Conservation (phyloP, 2,888 invertebrate genomes). For the Catocala nupta region DNA sequence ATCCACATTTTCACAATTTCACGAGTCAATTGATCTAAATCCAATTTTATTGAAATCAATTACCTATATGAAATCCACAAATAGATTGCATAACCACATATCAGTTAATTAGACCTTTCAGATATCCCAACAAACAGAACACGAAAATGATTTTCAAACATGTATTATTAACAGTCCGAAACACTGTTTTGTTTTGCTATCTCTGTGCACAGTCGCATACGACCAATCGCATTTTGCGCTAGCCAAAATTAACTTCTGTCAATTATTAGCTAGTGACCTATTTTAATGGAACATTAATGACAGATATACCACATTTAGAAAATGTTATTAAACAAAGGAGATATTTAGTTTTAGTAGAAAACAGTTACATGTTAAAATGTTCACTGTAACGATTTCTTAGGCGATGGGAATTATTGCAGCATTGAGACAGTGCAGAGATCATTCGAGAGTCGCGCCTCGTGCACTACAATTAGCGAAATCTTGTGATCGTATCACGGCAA, state of each 20-base stretch:
- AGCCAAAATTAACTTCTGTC: conserved; percentile 43
- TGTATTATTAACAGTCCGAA: background rate
- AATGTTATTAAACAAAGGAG: conserved; percentile 37
- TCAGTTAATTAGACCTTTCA: no score
- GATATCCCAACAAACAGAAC: background rate
- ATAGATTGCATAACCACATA: background rate
- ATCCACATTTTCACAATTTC: background rate
- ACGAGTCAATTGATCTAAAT: background rate
- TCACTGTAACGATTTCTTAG: conserved; percentile 54
- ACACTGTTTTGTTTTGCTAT: conserved; percentile 8
- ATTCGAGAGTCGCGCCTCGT: conserved; percentile 55
- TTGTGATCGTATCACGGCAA: conserved; percentile 63
- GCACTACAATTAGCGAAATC: conserved; percentile 69
- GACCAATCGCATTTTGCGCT: conserved; percentile 27
- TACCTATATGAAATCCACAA: background rate
- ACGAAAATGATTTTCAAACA: conserved; percentile 1
- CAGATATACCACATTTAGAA: conserved; percentile 38
- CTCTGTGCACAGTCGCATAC: background rate
- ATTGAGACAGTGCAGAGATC: conserved; percentile 60
- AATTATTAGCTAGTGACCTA: conserved; percentile 44
- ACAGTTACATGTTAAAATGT: conserved; percentile 37
- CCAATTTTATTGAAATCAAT: background rate
- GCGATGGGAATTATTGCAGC: conserved; percentile 67
- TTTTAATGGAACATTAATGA: conserved; percentile 34
- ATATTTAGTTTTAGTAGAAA: conserved; percentile 35